Conservation (phyloP, 2,797 vertebrate species). For the Oreochromis grahami region DNA sequence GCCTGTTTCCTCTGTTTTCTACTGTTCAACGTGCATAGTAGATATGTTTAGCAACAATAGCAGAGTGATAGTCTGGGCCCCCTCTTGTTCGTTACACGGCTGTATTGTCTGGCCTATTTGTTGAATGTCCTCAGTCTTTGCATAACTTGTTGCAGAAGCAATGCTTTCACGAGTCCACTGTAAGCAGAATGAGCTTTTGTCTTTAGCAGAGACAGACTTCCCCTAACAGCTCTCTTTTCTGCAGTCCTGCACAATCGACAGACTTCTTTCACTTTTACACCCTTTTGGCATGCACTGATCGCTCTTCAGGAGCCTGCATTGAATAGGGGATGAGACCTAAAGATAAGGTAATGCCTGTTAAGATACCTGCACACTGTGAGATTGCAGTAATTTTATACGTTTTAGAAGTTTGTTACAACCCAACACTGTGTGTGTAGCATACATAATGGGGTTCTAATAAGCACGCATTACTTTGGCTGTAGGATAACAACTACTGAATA, state of each 20-base stretch:
- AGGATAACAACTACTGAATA: neutral
- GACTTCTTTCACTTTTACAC: neutral
- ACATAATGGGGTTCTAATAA: neutral
- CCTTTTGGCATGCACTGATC: neutral
- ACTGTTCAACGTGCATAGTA: constrained; percentile 10
- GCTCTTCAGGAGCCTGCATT: constrained; percentile 7
- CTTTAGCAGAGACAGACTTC: neutral
- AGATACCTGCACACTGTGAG: neutral
- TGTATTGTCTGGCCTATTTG: constrained; percentile 9
- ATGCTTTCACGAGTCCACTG: neutral
- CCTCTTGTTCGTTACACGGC: constrained; percentile 17
- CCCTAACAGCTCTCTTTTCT: neutral
- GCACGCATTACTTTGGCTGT: neutral
- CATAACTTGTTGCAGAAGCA: neutral
- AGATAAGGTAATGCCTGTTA: constrained; percentile 32
- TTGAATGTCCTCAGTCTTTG: constrained; percentile 15
- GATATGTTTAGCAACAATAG: constrained; percentile 15
- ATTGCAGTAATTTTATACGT: accelerated
- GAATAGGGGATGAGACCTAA: constrained; percentile 6
- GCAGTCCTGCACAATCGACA: neutral
- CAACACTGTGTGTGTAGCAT: neutral
- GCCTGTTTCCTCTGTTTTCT: neutral
- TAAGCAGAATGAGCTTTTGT: constrained; percentile 32
- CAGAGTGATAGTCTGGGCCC: neutral
- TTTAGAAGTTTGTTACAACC: neutral